Conservation (phyloP, 2,888 invertebrate species). For the Rambutsinella grinnellia region DNA sequence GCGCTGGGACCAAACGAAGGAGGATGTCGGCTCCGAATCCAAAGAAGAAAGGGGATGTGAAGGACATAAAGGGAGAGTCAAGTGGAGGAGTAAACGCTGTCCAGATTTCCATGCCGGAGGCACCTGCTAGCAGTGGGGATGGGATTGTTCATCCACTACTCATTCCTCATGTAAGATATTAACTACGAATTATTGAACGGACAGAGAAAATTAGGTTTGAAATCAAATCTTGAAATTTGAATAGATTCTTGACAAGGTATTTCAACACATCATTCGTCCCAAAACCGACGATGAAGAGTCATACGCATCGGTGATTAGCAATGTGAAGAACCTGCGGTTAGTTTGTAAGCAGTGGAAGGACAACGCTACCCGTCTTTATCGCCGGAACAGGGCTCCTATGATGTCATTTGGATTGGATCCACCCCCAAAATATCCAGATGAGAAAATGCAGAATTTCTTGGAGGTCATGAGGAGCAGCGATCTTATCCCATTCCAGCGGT, state of each 20-base stretch:
- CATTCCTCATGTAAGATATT: slow-evolving; percentile 31
- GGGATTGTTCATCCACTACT: slow-evolving; percentile 20
- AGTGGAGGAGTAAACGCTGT: neutral
- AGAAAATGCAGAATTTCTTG: slow-evolving; percentile 29
- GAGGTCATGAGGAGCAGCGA: slow-evolving; percentile 14
- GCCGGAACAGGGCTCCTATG: neutral
- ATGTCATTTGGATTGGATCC: slow-evolving; percentile 9
- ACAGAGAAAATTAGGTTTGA: neutral
- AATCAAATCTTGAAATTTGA: neutral
- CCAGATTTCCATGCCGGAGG: neutral
- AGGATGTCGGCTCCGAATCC: neutral
- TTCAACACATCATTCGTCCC: slow-evolving; percentile 18
- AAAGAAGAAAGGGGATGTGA: neutral
- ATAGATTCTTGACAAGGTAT: slow-evolving; percentile 12
- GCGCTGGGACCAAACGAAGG: neutral
- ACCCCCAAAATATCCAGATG: slow-evolving; percentile 1
- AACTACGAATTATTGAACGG: no score
- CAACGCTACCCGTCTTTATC: slow-evolving; percentile 18
- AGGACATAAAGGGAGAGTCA: neutral
- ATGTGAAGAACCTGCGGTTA: slow-evolving; percentile 12
- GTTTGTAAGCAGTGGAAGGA: slow-evolving; percentile 40
- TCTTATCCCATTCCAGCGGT: slow-evolving; percentile 26
- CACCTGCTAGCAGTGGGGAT: neutral
- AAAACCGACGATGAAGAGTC: slow-evolving; percentile 1
- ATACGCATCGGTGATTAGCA: neutral